Base-by-base conservation (phyloP, 2,113 vertebrate genomes). In the Mormoops blainvillei region DNA sequence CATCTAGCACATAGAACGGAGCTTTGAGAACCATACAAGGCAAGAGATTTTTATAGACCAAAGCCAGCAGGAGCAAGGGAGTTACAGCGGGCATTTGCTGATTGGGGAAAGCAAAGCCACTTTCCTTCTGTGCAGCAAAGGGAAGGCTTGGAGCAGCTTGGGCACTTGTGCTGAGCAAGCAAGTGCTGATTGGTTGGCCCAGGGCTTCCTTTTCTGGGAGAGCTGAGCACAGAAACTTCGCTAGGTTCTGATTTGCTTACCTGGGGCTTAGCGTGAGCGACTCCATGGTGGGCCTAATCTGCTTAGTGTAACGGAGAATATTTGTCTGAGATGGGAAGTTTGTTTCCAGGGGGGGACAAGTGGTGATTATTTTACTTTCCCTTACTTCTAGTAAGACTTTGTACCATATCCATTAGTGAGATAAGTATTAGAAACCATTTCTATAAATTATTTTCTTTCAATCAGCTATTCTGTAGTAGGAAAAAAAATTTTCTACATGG, bases 341-440 rank as follows among this genome's bases (percentile, higher is more conserved):
- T 12, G 31, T 87, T 92, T 89, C 67, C 61, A 54, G 74, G 18
- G n/a, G 4, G 36, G 61, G 54, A 74, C 58, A 77, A 31, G 7
- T 54, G 31, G 31, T 52, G 71, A 67, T 84, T 91, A 26, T 94
- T 97, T 90, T 28, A 74, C 16, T 89, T 97, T 24, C 36, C 84
- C 4, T 76, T 43, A 14, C 78, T 81, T 83, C 31, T 67, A 85
- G 12, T 38, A 91, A 91, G n/a, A 24, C 0, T 92, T 88, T 67
- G 3, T 18, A 41, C 20, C 26, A 54, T n/a, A 10, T 45, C 52
- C 54, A 7, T 89, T 67, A 83, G 14, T 86, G n/a, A 48, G 41
- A 14, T 28, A 83, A 73, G n/a, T 70, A 19, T 86, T 61, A 50
- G 82, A 73, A 91, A 54, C 83, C 8, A 80, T 63, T 43, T 94